Base-by-base conservation (phyloP, 2,888 invertebrate species). In the Sarcophaga subvicina region DNA sequence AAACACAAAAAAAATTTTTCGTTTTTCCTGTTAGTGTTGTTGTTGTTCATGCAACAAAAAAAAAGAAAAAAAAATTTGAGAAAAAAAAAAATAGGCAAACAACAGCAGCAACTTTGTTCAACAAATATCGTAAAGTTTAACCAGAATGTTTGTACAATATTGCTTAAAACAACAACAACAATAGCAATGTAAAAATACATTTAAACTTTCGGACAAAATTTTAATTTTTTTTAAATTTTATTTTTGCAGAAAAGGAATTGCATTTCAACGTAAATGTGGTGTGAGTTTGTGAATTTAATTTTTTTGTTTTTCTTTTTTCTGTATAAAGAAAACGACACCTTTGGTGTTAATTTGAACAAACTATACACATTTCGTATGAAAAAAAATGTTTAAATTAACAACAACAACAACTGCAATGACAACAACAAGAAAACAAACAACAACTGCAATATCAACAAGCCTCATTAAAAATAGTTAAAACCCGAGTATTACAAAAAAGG, bases 321-420 rank as follows among this genome's bases (percentile, higher is more conserved):
- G 89, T 90, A 89, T 90, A 91, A 88, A 89, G 75, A 89, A 91
- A 91, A 91, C 91, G 91, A 92, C 92, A 91, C 92, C 91, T 91
- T 89, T 90, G 91, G 92, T 91, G 92, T 91, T 92, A 91, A 91
- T 91, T 91, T 91, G 91, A 91, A 91, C 91, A 91, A 91, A 91
- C 91, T 91, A 90, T 90, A 91, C 76, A 66, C 81, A 84, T 84
- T 54, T 85, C 77, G 79, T 10, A 37, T 8, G 37, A 79, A 66
- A 62, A 78, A 59, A 60, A 73, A 54, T 17, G 54, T 54, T 54
- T n/a, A 62, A 37, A n/a, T 37, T 45, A 62, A 73, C 67, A 73
- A 71, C 54, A 80, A 80, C 49, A 77, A 20, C 60, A 62, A 59
- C 0, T 63, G 20, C 12, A 20, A 12, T 10, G 45, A 25, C 54